Conservation (phyloP, 2,888 invertebrate genomes). For the Neoitamus cyanurus region DNA sequence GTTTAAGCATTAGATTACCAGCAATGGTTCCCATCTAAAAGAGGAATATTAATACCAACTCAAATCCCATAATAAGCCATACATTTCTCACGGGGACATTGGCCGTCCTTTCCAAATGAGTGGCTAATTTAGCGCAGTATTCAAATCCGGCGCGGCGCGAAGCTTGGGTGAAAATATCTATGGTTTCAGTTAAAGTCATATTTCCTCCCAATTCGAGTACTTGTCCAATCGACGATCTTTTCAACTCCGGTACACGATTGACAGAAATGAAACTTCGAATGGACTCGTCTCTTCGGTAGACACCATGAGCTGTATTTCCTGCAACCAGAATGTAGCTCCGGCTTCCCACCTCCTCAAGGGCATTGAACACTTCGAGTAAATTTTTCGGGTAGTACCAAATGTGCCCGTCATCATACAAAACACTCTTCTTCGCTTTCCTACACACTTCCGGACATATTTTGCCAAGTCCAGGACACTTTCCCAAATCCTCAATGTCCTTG, state of each 20-base stretch:
- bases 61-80: no score
- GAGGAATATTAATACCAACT: no score
- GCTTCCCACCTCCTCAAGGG: neutral
- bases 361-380: constrained; percentile 25
- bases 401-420: neutral
- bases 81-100: constrained; percentile 73
- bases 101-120: constrained; percentile 70
- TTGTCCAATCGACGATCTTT: constrained; percentile 65
- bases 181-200: constrained; percentile 67
- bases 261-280: constrained; percentile 74
- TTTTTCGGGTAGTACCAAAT: constrained; percentile 42
- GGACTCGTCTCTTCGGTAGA: constrained; percentile 61
- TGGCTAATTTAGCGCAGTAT: constrained; percentile 68
- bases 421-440: neutral
- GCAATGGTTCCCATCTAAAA: constrained; percentile 71
- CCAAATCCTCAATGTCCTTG: constrained; percentile 49
- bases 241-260: constrained; percentile 70
- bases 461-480: constrained; percentile 33
- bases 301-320: constrained; percentile 82
- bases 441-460: constrained; percentile 10
- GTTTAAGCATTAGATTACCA: constrained; percentile 76
- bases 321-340: constrained; percentile 59
- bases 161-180: constrained; percentile 63
- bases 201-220: constrained; percentile 57
- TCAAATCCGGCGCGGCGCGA: constrained; percentile 65